Conservation (phyloP, 2,888 invertebrate genomes). For the Tortricodes alternella region DNA sequence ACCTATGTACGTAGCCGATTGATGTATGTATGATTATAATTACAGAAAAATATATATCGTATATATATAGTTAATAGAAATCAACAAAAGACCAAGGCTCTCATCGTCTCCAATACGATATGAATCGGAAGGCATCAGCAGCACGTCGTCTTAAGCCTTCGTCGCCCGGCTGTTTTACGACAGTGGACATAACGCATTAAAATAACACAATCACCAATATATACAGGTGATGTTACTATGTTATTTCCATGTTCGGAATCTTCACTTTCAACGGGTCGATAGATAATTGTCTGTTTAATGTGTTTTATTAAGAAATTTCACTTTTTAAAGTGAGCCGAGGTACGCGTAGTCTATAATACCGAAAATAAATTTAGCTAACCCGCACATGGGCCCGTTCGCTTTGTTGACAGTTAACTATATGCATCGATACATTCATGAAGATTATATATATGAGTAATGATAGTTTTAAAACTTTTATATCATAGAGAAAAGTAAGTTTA, state of each 20-base stretch:
- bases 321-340: too few relatives aligned
- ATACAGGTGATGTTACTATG: background rate
- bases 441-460: background rate
- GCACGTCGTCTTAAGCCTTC: background rate
- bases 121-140: too few relatives aligned
- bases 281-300: background rate
- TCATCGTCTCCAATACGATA: too few relatives aligned
- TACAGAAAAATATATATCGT: too few relatives aligned
- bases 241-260: constrained; percentile 4
- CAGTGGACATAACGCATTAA: constrained; percentile 4
- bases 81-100: too few relatives aligned
- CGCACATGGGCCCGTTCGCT: background rate
- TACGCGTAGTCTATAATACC: too few relatives aligned
- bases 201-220: background rate
- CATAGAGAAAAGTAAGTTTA: constrained; percentile 8
- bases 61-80: too few relatives aligned
- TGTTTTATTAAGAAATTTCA: constrained; percentile 21
- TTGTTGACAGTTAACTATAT: background rate
- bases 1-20: too few relatives aligned
- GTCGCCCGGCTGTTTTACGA: constrained; percentile 13
- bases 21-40: too few relatives aligned
- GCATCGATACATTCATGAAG: constrained; percentile 27
- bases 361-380: too few relatives aligned
- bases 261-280: constrained; percentile 9
- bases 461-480: background rate